Evolutionary conservation across 2,113 vertebrate species (phyloP), one percentile per base, ranked within the genome.

Genomic region (Onychostoma macrolepis): DNA sequence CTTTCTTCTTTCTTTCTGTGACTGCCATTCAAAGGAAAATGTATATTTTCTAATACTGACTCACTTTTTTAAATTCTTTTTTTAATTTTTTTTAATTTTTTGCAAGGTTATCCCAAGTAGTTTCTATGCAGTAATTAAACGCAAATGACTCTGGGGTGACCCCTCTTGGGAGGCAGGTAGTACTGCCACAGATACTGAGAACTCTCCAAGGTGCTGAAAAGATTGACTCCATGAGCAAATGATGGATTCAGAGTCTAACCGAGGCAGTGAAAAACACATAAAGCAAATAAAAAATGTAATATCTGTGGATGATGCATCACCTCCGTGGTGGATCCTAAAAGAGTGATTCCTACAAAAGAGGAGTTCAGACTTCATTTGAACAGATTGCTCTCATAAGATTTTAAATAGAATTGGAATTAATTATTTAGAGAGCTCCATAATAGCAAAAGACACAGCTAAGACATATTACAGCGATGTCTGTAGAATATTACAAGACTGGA

Each of bases 151-250:
- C 12, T 88, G 84, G 36, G 33, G 88, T 89, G 92, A 87, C 91
- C 85, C 85, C 93, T 91, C 26, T 80, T 88, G 94, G 92, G 87
- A 1, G 13, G 41, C 38, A 19, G 10, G 1, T 6, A 83, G 58
- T 50, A 83, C 77, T 78, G 17, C 10, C 8, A 56, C 15, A 36
- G 0, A 6, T 3, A 13, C 28, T 0, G 10, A 38, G 91, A 92
- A 89, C 94, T 95, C 41, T 93, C 94, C 93, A 7, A 88, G 91
- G 94, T 95, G 2, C 88, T 89, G 84, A 81, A 43, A 67, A 19
- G 13, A 53, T 67, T 33, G 26, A 61, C 45, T 79, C 7, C 41
- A 79, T 36, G 53, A 56, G 36, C 74, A 50, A 76, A 84, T 83
- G 69, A 85, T 85, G 36, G 67, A 83, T 88, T 38, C 41, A 19